phyloP scores from a whole-genome alignment of 2,113 vertebrate genomes.

The Tympanuchus pallidicinctus region DNA sequence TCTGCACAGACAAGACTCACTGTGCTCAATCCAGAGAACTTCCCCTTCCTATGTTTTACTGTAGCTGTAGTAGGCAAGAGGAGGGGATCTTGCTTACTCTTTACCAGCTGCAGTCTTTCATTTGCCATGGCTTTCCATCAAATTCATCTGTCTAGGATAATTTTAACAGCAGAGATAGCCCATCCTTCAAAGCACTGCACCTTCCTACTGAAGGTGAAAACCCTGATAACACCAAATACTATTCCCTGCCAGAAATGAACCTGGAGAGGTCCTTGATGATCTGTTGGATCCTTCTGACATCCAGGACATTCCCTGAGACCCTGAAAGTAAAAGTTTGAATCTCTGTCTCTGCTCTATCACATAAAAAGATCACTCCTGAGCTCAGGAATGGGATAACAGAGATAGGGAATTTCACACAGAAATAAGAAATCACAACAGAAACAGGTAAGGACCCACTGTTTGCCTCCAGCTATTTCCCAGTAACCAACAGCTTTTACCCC shows the following conservation, averaged over 20 bases:
- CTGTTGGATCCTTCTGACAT: background rate
- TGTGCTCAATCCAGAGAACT: fast-evolving
- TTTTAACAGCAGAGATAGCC: background rate
- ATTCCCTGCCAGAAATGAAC: background rate
- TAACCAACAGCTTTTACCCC: background rate
- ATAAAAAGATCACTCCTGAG: background rate
- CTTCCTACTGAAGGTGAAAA: background rate
- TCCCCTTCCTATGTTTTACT: background rate
- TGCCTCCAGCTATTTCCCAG: slow-evolving; percentile 19
- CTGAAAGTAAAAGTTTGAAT: background rate
- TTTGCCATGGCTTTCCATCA: background rate
- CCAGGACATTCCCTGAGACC: background rate
- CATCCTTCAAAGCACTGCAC: background rate
- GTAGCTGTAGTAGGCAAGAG: background rate
- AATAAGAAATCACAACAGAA: background rate
- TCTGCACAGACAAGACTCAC: background rate
- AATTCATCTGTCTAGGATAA: background rate
- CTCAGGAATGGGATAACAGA: slow-evolving; percentile 14
- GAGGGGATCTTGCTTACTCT: background rate
- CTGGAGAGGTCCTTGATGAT: background rate
- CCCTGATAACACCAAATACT: background rate
- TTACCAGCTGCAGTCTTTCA: background rate
- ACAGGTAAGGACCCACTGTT: background rate
- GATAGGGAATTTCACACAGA: slow-evolving; percentile 28
- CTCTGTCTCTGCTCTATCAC: slow-evolving; percentile 23